Conservation (phyloP, 30 jellyfish, hydroid and myxozoan species). For the Catostylus mosaicus region DNA sequence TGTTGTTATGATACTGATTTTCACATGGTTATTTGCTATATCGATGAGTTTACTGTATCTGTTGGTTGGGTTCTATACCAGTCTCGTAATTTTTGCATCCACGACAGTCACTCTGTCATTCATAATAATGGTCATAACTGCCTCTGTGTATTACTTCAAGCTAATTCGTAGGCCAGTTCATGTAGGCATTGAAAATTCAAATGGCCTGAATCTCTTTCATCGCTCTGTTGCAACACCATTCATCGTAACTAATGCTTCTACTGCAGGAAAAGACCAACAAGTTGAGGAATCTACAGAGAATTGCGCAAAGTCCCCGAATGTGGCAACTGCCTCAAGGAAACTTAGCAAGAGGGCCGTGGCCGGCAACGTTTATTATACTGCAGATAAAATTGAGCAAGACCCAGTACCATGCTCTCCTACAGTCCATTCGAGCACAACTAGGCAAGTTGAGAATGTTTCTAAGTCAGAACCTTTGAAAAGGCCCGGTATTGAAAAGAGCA, state of each 20-base stretch:
- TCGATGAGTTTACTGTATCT: conserved; percentile 44
- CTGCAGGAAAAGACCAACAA: neutral
- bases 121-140: conserved; percentile 40
- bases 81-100: conserved; percentile 60
- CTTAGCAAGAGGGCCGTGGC: neutral
- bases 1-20: neutral
- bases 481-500: neutral
- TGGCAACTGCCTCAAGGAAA: neutral
- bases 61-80: conserved; percentile 43
- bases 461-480: neutral
- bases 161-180: conserved; percentile 45
- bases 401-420: neutral
- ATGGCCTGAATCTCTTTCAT: neutral
- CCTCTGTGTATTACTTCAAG: conserved; percentile 29
- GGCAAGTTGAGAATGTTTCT: neutral
- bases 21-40: conserved; percentile 55
- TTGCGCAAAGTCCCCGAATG: neutral
- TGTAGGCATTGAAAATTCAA: neutral
- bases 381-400: neutral
- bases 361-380: neutral
- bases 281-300: neutral
- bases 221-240: neutral
- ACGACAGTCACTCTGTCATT: conserved; percentile 55
- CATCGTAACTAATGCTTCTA: neutral
- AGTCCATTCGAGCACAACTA: neutral